Evolutionary conservation across 53 echinoderm and acorn worm species (phyloP), one percentile per base, ranked within the genome.

Genomic region (Stichopus horrens): DNA sequence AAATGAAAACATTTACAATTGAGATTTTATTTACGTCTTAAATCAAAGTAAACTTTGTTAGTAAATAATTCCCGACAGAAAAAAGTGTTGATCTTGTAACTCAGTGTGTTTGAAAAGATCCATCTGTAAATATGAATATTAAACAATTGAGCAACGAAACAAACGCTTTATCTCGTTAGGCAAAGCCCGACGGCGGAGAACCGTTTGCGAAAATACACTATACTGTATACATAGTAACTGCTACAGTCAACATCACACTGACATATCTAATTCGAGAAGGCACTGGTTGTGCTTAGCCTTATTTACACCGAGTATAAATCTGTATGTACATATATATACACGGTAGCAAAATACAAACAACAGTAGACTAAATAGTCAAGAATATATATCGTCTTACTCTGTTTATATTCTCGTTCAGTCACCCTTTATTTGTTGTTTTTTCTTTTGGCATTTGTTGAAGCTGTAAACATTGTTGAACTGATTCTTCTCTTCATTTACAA

Each of bases 111-210:
- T 78, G 79, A 11, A 53, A 53, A 78, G 79, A 78, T 78, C 79
- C 79, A 78, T 78, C 53, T 37, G 79, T 55, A 51, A 78, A 78
- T 78, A 78, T 78, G 53, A 78, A 78, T 78, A 78, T 78, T 78
- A 78, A 78, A 78, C 79, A 78, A 78, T 53, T 53, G 53, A 13
- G n/a, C 52, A 60, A 13, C 37, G 79, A 78, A 52, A 53, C 79
- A 78, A 78, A 78, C 79, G 52, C n/a, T 78, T 78, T 78, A 78
- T 78, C 79, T 78, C 53, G 79, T 78, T 78, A 78, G 79, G 37
- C 55, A 53, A 52, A 55, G 55, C n/a, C 75, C 22, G 18, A 10
- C 52, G 53, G 9, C 9, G 55, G n/a, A 60, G 37, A 6, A 60
- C 63, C 37, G 53, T 78, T 78, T 19, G 53, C 79, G 55, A 37